Evolutionary conservation across 2,888 invertebrate genomes (phyloP).

Genomic region (Ophioninae sp.): DNA sequence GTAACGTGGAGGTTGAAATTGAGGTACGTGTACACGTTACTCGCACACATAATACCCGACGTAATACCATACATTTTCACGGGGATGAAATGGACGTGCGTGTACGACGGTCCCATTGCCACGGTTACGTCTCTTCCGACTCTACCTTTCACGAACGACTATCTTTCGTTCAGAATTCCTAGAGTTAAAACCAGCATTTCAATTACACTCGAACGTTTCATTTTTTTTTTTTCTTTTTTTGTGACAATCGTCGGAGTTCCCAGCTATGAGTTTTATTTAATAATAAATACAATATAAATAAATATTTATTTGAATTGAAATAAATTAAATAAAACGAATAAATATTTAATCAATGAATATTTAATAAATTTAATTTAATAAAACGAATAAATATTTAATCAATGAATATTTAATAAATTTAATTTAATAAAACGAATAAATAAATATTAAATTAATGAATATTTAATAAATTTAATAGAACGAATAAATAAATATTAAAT

Average conservation of each 20-base stretch:
- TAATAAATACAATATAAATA: no score
- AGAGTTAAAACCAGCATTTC: constrained; percentile 12
- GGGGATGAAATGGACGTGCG: constrained; percentile 19
- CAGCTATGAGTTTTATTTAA: background rate
- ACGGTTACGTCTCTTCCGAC: background rate
- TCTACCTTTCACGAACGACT: constrained; percentile 18
- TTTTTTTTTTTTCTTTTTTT: background rate
- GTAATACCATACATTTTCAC: constrained; percentile 37
- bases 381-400: no score
- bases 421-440: no score
- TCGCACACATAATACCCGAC: background rate
- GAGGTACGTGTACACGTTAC: background rate
- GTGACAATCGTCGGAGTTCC: constrained; percentile 9
- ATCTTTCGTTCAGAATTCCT: constrained; percentile 19
- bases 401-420: no score
- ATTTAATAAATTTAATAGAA: no score
- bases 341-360: no score
- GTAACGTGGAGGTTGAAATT: no score
- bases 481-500: no score
- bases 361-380: no score
- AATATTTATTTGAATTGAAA: no score
- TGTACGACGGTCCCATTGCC: constrained; percentile 39
- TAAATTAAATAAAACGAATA: no score
- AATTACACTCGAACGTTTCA: constrained; percentile 12
- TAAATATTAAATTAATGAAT: no score